Percentiles rank a stretch among this genome's conserved stretches.
Evolutionary conservation across 2,113 vertebrate species (phyloP).

Genomic region (Apaloderma vittatum): DNA sequence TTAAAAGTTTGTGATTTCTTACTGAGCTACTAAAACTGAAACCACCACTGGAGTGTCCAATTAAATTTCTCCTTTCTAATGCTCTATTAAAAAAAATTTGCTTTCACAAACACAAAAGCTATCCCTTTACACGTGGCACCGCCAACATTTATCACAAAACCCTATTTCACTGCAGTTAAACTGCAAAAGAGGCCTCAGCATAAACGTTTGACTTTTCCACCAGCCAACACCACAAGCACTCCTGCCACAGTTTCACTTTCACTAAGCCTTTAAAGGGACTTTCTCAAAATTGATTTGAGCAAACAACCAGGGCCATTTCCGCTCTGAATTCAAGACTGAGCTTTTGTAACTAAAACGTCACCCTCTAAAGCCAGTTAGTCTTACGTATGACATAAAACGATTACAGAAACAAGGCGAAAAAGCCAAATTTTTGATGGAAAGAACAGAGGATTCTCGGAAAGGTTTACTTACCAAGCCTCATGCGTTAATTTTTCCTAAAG

Average conservation of each 20-base stretch:
- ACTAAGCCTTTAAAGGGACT: not conserved
- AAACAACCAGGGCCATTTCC: not conserved
- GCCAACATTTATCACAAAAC: not conserved
- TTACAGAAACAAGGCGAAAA: not conserved
- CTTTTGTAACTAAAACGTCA: not conserved
- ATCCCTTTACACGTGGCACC: not conserved
- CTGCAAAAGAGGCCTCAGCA: not conserved
- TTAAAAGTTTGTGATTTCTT: not conserved
- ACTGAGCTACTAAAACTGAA: not conserved
- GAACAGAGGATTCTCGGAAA: accelerated
- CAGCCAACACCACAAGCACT: not conserved
- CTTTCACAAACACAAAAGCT: not conserved
- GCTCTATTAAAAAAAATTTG: too few species aligned
- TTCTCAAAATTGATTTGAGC: not conserved
- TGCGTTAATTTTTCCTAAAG: accelerated
- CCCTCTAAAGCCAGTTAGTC: not conserved
- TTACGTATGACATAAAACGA: accelerated
- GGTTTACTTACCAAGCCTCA: not conserved
- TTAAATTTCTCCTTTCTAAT: not conserved
- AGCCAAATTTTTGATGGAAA: accelerated
- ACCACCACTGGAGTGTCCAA: not conserved
- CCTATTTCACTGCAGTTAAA: not conserved
- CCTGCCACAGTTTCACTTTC: not conserved
- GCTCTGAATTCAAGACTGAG: not conserved
- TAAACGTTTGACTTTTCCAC: not conserved